These are phyloP conservation scores for Calvadosia cruxmelitensis DNA, from an alignment of 30 jellyfish, hydroid and myxozoan genomes.

Conservation along the genomic window DNA sequence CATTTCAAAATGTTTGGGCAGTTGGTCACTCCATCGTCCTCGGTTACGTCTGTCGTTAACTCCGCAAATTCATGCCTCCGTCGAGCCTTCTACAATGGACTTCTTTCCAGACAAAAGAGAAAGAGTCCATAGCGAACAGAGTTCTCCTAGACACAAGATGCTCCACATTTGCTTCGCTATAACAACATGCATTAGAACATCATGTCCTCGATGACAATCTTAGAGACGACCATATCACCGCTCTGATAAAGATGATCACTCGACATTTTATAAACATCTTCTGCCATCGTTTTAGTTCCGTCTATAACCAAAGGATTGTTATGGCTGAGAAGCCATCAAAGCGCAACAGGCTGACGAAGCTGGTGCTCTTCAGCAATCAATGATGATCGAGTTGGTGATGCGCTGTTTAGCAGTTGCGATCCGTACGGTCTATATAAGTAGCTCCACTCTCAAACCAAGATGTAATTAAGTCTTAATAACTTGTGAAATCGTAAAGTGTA, in stretches of 20 bases:
- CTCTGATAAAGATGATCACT: slow-evolving; percentile 1
- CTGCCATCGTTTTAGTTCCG: slow-evolving; percentile 18
- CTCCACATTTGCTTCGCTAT: slow-evolving; percentile 4
- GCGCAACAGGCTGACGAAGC: slow-evolving; percentile 13
- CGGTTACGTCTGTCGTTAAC: slow-evolving; percentile 15
- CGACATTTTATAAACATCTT: background rate
- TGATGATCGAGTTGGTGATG: background rate
- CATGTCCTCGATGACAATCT: slow-evolving; percentile 8
- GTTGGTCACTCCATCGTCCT: slow-evolving; percentile 14
- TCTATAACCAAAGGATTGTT: slow-evolving; percentile 7
- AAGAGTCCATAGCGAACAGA: background rate
- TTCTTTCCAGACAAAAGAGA: background rate
- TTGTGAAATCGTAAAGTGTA: too few relatives aligned
- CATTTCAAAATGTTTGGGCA: slow-evolving; percentile 23
- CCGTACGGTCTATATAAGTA: too few relatives aligned
- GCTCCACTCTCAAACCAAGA: too few relatives aligned
- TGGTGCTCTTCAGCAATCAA: slow-evolving; percentile 5
- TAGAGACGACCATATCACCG: slow-evolving; percentile 21
- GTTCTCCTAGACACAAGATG: slow-evolving; percentile 4
- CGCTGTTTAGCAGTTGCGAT: too few relatives aligned
- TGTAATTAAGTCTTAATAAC: too few relatives aligned
- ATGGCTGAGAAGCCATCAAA: slow-evolving; percentile 1
- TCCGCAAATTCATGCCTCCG: slow-evolving; percentile 7
- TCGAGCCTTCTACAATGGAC: slow-evolving; percentile 9
- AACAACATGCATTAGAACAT: slow-evolving; percentile 4